A percentile compares a stretch with the other conserved stretches of the same genome.
Conservation (phyloP, 2,797 vertebrate species). For the Fringilla coelebs region DNA sequence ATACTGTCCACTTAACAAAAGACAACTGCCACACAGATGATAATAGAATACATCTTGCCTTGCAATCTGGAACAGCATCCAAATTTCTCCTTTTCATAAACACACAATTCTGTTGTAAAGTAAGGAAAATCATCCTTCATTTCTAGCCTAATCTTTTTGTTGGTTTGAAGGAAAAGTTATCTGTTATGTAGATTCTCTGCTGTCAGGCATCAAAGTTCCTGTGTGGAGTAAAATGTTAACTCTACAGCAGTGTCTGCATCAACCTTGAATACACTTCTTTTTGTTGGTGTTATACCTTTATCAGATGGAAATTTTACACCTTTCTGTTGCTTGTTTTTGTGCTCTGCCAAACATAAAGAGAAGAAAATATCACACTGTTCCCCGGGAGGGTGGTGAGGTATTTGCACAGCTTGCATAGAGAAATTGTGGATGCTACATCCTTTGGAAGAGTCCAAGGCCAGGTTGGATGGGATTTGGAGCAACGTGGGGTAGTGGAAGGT, state of each 20-base stretch:
- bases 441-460: not conserved
- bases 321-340: not conserved
- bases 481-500: not conserved
- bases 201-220: not conserved
- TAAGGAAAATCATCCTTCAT: not conserved
- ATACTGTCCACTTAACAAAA: too few relatives aligned
- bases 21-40: too few relatives aligned
- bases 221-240: not conserved
- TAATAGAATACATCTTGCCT: too few relatives aligned
- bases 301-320: not conserved
- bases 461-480: not conserved
- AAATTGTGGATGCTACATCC: not conserved
- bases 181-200: not conserved
- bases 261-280: not conserved
- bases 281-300: not conserved
- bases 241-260: not conserved
- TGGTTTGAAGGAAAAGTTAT: not conserved
- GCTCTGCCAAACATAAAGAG: not conserved
- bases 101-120: rapidly evolving
- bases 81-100: not conserved
- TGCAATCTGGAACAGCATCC: too few relatives aligned
- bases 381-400: not conserved
- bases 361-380: not conserved
- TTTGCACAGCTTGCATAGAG: not conserved
- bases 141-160: not conserved